Percentiles rank a stretch among this genome's conserved stretches.
phyloP scores from a whole-genome alignment of 2,888 invertebrate genomes.

The Blastobasis lacticolella region DNA sequence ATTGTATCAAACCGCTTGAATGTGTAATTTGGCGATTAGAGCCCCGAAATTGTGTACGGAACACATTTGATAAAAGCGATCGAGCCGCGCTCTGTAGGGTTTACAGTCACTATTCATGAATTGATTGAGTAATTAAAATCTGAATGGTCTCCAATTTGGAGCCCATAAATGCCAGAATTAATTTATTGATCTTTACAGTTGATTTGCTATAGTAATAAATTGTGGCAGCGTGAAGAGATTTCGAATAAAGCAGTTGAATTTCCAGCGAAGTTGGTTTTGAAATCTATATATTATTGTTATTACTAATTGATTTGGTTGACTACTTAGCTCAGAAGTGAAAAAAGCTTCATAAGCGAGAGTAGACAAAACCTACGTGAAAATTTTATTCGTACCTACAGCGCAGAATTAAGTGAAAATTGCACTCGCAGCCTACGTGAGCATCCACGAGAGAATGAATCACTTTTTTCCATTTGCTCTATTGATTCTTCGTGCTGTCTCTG shows the following conservation, averaged over 20 bases:
- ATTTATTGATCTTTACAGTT: not conserved
- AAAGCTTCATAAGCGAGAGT: no score
- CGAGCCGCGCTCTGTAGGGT: constrained; percentile 16
- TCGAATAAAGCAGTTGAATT: no score
- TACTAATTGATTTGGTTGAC: no score
- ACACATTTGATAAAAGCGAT: constrained; percentile 13
- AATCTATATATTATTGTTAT: no score
- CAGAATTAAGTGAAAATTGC: constrained; percentile 26
- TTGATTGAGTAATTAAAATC: not conserved
- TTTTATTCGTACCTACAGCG: not conserved
- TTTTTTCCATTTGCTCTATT: constrained; percentile 23
- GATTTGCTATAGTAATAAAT: no score
- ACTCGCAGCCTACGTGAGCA: constrained; percentile 12
- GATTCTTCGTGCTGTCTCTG: constrained; percentile 20
- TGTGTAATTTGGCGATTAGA: constrained; percentile 26
- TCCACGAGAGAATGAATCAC: constrained; percentile 16
- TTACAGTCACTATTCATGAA: constrained; percentile 10
- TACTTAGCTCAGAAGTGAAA: no score
- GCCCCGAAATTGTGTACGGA: constrained; percentile 1
- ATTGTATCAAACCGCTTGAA: constrained; percentile 27
- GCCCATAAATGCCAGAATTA: not conserved
- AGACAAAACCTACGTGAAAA: no score
- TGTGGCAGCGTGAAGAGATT: no score
- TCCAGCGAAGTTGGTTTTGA: no score
- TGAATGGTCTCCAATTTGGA: not conserved